Evolutionary conservation across 2,888 invertebrate genomes (phyloP).

Genomic region (Blera fallax): DNA sequence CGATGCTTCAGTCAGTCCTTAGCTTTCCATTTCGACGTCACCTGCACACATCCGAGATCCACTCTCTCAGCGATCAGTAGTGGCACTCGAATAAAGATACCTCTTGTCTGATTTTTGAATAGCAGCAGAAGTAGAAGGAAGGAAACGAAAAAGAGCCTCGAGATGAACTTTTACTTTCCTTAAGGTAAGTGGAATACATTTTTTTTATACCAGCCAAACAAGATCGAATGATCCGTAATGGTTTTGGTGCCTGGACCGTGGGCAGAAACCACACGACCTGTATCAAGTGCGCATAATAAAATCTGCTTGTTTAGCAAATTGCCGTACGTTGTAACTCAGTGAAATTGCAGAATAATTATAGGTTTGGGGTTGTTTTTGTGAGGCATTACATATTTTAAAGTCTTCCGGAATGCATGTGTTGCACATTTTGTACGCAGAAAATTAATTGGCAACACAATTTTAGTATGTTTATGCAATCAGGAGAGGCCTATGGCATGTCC

Average conservation of each 20-base stretch:
- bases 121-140: slow-evolving; percentile 21
- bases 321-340: background rate
- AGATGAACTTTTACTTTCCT: slow-evolving; percentile 68
- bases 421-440: background rate
- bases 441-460: too few species aligned
- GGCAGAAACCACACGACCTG: background rate
- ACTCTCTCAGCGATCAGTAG: background rate
- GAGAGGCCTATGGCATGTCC: too few species aligned
- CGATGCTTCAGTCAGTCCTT: slow-evolving; percentile 16
- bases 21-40: slow-evolving; percentile 62
- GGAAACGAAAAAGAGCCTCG: slow-evolving; percentile 35
- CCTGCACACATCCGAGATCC: slow-evolving; percentile 38
- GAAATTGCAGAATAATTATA: background rate
- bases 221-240: background rate
- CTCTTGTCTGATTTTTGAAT: slow-evolving; percentile 16
- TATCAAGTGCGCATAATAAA: slow-evolving; percentile 3
- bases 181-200: slow-evolving; percentile 35
- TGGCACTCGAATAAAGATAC: slow-evolving; percentile 8
- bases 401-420: background rate
- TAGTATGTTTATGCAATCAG: too few species aligned
- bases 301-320: slow-evolving; percentile 15
- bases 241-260: background rate
- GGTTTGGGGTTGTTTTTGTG: background rate
- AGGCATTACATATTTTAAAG: background rate
- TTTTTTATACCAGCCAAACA: background rate